A percentile compares a stretch with the other conserved stretches of the same genome.
These are phyloP conservation scores for Excalfactoria chinensis DNA, from an alignment of 2,113 vertebrate genomes.

Conservation along the genomic window DNA sequence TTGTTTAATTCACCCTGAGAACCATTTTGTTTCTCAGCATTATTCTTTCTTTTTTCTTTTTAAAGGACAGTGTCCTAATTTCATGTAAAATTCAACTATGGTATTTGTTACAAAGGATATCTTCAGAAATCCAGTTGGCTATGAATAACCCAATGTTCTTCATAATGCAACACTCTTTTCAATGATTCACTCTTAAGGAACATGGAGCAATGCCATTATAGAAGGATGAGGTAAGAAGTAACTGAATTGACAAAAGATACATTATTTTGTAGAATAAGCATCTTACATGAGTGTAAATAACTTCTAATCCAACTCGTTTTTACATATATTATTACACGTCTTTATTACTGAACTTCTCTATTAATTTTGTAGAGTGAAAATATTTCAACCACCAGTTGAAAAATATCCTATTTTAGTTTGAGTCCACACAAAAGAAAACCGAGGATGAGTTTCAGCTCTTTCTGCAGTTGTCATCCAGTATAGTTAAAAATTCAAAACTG, in stretches of 20 bases:
- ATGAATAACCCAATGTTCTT: neutral
- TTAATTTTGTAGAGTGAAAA: neutral
- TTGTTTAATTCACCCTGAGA: neutral
- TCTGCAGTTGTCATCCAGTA: rapidly evolving
- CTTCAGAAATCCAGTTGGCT: neutral
- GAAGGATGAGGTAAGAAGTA: neutral
- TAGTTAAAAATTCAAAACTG: neutral
- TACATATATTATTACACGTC: neutral
- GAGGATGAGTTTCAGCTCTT: neutral
- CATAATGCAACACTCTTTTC: neutral
- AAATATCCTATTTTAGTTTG: neutral
- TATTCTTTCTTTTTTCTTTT: neutral
- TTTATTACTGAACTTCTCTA: neutral
- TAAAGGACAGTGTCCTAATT: neutral
- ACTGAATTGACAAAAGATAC: neutral
- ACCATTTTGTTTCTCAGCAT: neutral
- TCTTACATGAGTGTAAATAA: neutral
- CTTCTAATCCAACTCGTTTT: neutral
- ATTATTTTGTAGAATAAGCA: neutral
- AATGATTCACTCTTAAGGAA: neutral
- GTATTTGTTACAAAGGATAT: neutral
- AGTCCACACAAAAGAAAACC: neutral
- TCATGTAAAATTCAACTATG: neutral
- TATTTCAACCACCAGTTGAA: neutral
- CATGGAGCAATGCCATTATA: neutral